Base-by-base conservation (phyloP, 2,113 vertebrate genomes). In the Cervus canadensis region DNA sequence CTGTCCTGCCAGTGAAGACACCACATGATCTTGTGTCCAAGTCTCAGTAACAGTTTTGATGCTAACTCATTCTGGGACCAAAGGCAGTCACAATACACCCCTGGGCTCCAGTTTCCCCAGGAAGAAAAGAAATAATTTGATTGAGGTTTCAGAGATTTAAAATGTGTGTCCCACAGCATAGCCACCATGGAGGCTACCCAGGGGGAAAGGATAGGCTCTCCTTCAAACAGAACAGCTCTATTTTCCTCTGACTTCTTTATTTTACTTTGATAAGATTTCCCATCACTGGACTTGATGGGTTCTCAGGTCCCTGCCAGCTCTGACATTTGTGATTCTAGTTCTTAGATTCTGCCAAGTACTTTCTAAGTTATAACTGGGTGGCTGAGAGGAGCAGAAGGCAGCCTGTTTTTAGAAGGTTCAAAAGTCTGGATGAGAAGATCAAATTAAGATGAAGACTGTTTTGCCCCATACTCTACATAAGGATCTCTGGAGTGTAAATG, bases 311-410 rank as follows among this genome's bases (percentile, higher is more conserved):
- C 48, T 95, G 62, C 15, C 36, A 97, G 26, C 30, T 85, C 84
- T 92, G 45, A 97, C 52, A 85, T 94, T 74, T 87, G 43, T 92
- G 79, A 96, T 88, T 84, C 56, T 50, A 93, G 59, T 94, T 96
- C 87, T 90, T 94, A 26, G 83, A 93, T 84, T 95, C 57, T 95
- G 91, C 17, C 43, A 67, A 93, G 45, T 36, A 91, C 45, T 45
- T 94, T 21, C 86, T 81, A 45, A 95, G 71, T 89, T 82, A 86
- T 0, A 94, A 40, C 11, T 85, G 4, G 12, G 59, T 85, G 50
- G 57, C 52, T 93, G n/a, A 23, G 52, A 89, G 33, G n/a, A 87
- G 59, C 30, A 94, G 74, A 23, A 91, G 79, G 50, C 45, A 82
- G 86, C 40, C 16, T 50, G 28, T 59, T 95, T 91, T 94, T 26